Base-by-base conservation (phyloP, 2,888 invertebrate species). In the Sphaerophoria rueppellii region DNA sequence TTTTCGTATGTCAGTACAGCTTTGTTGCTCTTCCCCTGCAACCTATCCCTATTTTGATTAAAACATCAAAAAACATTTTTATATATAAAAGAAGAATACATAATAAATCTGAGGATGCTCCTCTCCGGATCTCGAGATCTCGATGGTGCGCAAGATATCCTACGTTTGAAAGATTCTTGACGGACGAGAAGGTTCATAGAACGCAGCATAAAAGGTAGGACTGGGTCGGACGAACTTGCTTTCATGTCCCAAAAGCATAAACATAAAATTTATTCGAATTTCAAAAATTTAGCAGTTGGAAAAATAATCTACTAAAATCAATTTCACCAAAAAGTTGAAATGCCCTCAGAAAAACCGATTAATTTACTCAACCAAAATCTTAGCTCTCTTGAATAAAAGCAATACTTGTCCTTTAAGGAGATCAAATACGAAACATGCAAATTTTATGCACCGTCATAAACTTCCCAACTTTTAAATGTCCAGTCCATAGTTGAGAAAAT, bases 381-480 rank as follows among this genome's bases (percentile, higher is more conserved):
- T 24, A 24, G 24, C 24, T 24, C 24, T 24, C 24, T 24, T 24
- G 24, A 24, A 24, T 24, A 2, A 24, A 24, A 2, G 24, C 24
- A 24, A 24, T 24, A 24, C 24, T 24, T 2, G 24, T 24, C 24
- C 24, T 24, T 24, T 24, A 24, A 24, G 24, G 24, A 24, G 24
- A 24, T 24, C 24, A 24, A 24, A 24, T 24, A 60, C 69, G 70
- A 85, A 86, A 76, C 82, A 87, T 87, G 87, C 82, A 87, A 87
- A 87, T 87, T 87, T 87, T 87, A 87, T 87, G 86, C 85, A 87
- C 73, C 75, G 72, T 87, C 87, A 87, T 87, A 87, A 87, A 87
- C 79, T 87, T 87, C 67, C 74, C 83, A 83, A 75, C 83, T 83
- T 74, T 75, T 71, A 75, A 83, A 83, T 67, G 83, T 83, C 79